Conservation (phyloP, 2,797 vertebrate genomes). For the Gambusia yucatana region DNA sequence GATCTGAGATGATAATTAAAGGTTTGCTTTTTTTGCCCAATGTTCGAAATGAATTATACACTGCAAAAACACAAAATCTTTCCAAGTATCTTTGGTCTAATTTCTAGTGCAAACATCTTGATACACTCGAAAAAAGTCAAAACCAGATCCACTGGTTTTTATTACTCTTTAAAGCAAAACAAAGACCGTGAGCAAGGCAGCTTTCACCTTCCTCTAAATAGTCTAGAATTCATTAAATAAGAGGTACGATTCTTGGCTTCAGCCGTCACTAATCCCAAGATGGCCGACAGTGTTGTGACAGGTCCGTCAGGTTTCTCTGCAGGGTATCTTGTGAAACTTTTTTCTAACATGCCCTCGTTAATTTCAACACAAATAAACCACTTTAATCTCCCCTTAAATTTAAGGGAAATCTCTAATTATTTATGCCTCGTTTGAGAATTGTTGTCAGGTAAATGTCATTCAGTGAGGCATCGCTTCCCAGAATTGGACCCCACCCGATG, state of each 20-base stretch:
- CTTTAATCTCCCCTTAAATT: constrained; percentile 55
- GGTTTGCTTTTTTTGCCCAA: not conserved
- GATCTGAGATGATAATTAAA: constrained; percentile 13
- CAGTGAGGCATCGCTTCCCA: constrained; percentile 64
- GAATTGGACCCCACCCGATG: constrained; percentile 45
- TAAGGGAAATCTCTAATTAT: constrained; percentile 53
- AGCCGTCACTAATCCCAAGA: constrained; percentile 61
- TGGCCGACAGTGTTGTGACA: constrained; percentile 77
- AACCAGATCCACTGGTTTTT: too few relatives aligned
- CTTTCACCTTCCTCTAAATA: constrained; percentile 63
- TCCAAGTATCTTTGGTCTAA: too few relatives aligned
- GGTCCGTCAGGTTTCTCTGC: constrained; percentile 68
- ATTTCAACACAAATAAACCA: constrained; percentile 66
- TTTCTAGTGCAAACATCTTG: too few relatives aligned
- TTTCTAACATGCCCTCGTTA: constrained; percentile 65
- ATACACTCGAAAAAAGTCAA: too few relatives aligned
- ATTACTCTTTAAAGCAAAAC: constrained; percentile 56
- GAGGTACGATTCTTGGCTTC: constrained; percentile 73
- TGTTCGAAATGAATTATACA: not conserved
- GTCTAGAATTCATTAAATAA: constrained; percentile 77
- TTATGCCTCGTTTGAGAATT: constrained; percentile 55
- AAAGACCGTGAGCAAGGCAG: constrained; percentile 64
- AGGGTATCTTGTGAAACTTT: constrained; percentile 64
- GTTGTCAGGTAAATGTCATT: constrained; percentile 48
- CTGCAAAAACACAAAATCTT: too few relatives aligned